These are phyloP conservation scores for Triops cancriformis DNA, from an alignment of 1,140 invertebrate species.

Conservation along the genomic window DNA sequence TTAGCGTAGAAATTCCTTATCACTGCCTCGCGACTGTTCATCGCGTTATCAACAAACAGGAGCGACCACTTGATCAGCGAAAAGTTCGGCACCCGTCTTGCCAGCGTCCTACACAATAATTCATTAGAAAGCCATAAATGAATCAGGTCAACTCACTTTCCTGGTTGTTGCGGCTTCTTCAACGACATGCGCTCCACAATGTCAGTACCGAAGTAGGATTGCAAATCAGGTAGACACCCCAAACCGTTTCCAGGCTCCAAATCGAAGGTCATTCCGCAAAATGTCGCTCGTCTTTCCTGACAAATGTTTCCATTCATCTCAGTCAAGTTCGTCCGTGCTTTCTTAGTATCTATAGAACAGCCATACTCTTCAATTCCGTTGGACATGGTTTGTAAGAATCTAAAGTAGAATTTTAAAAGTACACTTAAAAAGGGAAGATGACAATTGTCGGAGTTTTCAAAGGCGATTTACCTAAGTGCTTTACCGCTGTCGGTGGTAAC, in stretches of 20 bases:
- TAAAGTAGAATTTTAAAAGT: neutral
- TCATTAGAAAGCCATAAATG: neutral
- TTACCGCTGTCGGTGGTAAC: neutral
- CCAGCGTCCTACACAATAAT: neutral
- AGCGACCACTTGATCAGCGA: neutral
- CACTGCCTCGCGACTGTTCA: neutral
- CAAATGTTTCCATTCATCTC: neutral
- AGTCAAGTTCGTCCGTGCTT: neutral
- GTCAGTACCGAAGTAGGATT: neutral
- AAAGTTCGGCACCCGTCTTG: neutral
- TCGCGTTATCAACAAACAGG: neutral
- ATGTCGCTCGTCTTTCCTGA: neutral
- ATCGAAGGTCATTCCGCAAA: neutral
- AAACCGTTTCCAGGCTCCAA: neutral
- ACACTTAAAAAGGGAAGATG: neutral
- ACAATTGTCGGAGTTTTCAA: neutral
- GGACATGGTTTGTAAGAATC: neutral
- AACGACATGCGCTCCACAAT: neutral
- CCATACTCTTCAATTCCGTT: neutral
- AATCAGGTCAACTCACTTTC: neutral
- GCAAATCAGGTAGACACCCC: neutral
- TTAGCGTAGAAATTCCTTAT: neutral
- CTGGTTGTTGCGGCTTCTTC: neutral
- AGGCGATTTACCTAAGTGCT: neutral
- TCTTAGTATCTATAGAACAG: neutral